phyloP scores from a whole-genome alignment of 2,797 vertebrate genomes.

The Sebastes diploproa region DNA sequence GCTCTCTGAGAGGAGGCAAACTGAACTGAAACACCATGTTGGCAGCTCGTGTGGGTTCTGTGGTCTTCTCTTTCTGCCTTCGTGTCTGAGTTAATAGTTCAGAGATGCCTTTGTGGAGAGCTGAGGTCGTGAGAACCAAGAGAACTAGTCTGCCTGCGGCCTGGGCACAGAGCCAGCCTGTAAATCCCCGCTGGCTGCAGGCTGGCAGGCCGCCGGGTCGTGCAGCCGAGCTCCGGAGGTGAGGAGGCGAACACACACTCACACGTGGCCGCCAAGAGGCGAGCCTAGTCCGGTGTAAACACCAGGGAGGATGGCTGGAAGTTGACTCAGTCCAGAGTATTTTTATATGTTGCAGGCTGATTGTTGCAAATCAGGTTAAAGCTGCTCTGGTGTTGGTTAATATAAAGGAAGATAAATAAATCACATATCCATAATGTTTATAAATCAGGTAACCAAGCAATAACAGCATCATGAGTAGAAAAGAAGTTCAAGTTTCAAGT shows the following conservation, averaged over 20 bases:
- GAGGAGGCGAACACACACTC: slow-evolving; percentile 76
- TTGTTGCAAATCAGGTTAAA: not conserved
- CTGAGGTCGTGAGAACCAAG: slow-evolving; percentile 91
- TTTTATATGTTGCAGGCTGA: slow-evolving; percentile 28
- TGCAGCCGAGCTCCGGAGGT: slow-evolving; percentile 74
- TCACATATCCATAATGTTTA: not conserved
- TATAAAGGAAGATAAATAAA: not conserved
- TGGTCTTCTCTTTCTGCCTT: slow-evolving; percentile 75
- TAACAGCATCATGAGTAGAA: too few relatives aligned
- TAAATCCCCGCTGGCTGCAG: slow-evolving; percentile 83
- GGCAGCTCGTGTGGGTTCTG: slow-evolving; percentile 79
- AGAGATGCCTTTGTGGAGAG: slow-evolving; percentile 82
- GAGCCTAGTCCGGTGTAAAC: slow-evolving; percentile 66
- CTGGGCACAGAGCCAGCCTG: slow-evolving; percentile 85
- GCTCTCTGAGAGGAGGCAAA: slow-evolving; percentile 55
- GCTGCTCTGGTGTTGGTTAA: slow-evolving; percentile 8
- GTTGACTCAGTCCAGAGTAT: slow-evolving; percentile 23
- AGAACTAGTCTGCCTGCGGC: slow-evolving; percentile 86
- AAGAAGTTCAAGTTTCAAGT: too few relatives aligned
- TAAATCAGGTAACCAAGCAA: too few relatives aligned
- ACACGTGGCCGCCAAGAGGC: slow-evolving; percentile 69
- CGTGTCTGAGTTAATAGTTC: slow-evolving; percentile 83
- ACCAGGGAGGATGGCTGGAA: slow-evolving; percentile 24
- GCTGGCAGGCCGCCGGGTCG: slow-evolving; percentile 55
- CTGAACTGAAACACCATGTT: slow-evolving; percentile 71